These are phyloP conservation scores for Ophion ventricosus DNA, from an alignment of 2,888 invertebrate species.

Conservation along the genomic window DNA sequence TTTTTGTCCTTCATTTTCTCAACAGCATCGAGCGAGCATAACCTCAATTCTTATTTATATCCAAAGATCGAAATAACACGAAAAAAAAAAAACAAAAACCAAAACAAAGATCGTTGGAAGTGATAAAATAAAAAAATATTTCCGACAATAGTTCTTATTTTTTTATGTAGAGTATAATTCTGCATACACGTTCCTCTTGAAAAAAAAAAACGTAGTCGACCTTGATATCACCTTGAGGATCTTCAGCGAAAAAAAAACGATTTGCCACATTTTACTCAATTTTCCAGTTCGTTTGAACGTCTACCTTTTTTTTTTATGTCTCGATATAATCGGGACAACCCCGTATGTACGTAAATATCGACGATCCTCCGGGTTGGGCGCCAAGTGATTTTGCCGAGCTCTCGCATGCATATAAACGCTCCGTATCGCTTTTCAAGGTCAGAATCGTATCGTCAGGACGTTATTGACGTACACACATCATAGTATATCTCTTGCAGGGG, in stretches of 20 bases:
- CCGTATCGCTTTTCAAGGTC: not conserved
- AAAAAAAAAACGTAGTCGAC: not conserved
- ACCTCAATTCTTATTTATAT: not conserved
- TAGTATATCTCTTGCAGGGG: not conserved
- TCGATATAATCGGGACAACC: not conserved
- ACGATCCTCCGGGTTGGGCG: not conserved
- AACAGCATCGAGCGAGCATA: not conserved
- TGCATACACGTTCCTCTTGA: not conserved
- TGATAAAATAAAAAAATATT: not conserved
- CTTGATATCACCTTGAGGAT: not conserved
- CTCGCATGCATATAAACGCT: not conserved
- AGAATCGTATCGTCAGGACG: not conserved
- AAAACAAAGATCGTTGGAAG: not conserved
- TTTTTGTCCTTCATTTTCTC: not conserved
- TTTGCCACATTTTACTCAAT: too few species aligned
- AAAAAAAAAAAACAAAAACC: not conserved
- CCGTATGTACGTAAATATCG: not conserved
- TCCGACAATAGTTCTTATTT: not conserved
- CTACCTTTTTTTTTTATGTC: not conserved
- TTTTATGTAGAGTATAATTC: not conserved
- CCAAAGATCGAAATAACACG: not conserved
- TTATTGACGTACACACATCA: not conserved
- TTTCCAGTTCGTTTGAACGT: not conserved
- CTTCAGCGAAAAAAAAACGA: not conserved
- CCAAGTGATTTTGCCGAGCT: not conserved